Evolutionary conservation across 2,797 vertebrate species (phyloP).

Genomic region (Pseudochromis fuscus): DNA sequence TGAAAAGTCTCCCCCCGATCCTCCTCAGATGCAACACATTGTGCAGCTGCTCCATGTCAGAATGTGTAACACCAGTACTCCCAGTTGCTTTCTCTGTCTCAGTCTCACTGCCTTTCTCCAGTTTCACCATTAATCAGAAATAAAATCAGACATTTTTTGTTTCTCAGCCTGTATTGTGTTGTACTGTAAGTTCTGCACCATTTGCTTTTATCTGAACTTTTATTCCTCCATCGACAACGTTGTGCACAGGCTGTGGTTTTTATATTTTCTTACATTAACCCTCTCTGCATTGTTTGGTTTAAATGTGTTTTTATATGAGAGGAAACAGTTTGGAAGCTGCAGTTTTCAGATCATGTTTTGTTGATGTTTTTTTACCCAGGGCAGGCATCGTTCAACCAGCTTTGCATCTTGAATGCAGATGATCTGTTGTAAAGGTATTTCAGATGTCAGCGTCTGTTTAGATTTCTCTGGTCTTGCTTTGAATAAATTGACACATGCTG

Average conservation of each 20-base stretch:
- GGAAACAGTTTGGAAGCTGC: not conserved
- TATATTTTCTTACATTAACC: not conserved
- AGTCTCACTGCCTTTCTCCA: not conserved
- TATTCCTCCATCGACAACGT: not conserved
- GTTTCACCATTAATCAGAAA: not conserved
- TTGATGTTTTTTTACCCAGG: constrained; percentile 13
- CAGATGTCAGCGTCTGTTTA: constrained; percentile 3
- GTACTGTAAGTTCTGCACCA: not conserved
- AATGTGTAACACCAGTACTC: constrained; percentile 9
- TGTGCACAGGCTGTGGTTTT: not conserved
- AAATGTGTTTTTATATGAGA: not conserved
- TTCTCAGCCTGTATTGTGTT: not conserved
- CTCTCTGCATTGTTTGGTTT: no score
- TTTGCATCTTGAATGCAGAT: constrained; percentile 22
- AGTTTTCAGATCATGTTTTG: constrained; percentile 11
- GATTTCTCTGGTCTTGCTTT: constrained; percentile 14
- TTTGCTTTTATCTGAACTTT: not conserved
- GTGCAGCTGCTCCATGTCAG: constrained; percentile 10
- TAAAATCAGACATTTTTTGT: not conserved
- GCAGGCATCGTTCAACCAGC: constrained; percentile 3
- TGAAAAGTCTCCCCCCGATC: constrained; percentile 17
- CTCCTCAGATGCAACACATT: constrained; percentile 16
- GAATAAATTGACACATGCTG: constrained; percentile 29
- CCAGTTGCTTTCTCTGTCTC: constrained; percentile 6
- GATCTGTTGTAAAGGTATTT: constrained; percentile 12